These are phyloP conservation scores for Mesoclemmys tuberculata DNA, from an alignment of 2,113 vertebrate species.

Conservation along the genomic window DNA sequence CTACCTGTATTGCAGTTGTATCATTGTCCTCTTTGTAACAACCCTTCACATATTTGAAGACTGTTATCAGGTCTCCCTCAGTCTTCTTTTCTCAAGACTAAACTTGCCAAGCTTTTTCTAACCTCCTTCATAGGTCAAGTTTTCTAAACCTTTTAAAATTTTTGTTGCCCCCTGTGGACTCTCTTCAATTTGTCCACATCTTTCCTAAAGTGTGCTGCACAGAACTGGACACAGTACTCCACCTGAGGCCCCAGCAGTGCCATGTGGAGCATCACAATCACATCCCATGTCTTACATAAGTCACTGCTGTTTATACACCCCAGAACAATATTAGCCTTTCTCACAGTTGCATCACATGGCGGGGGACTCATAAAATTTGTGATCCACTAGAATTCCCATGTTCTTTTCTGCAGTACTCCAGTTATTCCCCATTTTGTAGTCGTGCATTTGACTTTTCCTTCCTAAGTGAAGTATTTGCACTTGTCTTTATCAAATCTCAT, in stretches of 20 bases:
- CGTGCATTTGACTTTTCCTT: not conserved
- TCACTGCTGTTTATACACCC: not conserved
- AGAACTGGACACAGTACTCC: not conserved
- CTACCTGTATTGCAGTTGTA: not conserved
- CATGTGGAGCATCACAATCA: not conserved
- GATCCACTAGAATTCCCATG: not conserved
- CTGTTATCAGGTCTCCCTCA: not conserved
- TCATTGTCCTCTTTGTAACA: not conserved
- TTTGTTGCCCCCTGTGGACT: not conserved
- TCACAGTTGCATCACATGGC: not conserved
- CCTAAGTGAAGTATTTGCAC: not conserved
- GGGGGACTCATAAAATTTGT: not conserved
- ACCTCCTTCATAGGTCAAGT: not conserved
- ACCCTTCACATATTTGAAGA: not conserved
- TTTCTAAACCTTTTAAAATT: not conserved
- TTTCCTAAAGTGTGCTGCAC: not conserved
- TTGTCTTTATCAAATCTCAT: not conserved
- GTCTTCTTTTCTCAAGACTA: not conserved
- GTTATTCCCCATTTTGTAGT: not conserved
- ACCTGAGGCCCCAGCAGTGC: not conserved
- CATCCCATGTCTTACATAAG: not conserved
- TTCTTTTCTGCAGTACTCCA: not conserved
- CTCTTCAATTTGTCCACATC: not conserved
- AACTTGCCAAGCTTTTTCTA: not conserved
- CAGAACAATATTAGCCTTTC: not conserved